Conservation (phyloP, 2,888 invertebrate genomes). For the Caenorhabditis drosophilae region DNA sequence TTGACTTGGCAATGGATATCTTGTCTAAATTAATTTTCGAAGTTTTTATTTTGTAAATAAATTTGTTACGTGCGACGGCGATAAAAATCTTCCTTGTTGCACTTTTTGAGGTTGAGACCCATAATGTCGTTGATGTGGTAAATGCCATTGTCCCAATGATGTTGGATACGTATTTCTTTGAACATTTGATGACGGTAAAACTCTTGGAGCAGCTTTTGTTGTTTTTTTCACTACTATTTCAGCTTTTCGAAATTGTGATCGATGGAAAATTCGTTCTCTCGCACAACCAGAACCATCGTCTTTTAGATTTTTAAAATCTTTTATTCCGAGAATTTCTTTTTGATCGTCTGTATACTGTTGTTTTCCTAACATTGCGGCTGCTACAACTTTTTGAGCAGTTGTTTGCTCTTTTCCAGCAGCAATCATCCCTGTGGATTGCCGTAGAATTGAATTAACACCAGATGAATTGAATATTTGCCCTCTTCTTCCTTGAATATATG, state of each 20-base stretch:
- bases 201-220: neutral
- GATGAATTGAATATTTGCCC: neutral
- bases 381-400: neutral
- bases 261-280: constrained; percentile 1
- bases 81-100: too few relatives aligned
- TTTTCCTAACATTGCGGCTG: too few relatives aligned
- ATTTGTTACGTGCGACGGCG: too few relatives aligned
- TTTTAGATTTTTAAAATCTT: too few relatives aligned
- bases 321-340: neutral
- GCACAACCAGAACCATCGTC: neutral
- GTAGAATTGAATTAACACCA: neutral
- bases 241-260: neutral
- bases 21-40: too few relatives aligned
- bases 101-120: neutral
- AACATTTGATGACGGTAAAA: neutral
- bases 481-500: neutral
- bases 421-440: too few relatives aligned
- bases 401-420: too few relatives aligned
- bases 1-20: too few relatives aligned
- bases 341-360: neutral
- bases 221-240: neutral
- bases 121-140: neutral
- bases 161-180: neutral
- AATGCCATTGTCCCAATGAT: neutral
- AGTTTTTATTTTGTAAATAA: too few relatives aligned